phyloP scores from a whole-genome alignment of 2,888 invertebrate genomes.

The Thecophora atra region DNA sequence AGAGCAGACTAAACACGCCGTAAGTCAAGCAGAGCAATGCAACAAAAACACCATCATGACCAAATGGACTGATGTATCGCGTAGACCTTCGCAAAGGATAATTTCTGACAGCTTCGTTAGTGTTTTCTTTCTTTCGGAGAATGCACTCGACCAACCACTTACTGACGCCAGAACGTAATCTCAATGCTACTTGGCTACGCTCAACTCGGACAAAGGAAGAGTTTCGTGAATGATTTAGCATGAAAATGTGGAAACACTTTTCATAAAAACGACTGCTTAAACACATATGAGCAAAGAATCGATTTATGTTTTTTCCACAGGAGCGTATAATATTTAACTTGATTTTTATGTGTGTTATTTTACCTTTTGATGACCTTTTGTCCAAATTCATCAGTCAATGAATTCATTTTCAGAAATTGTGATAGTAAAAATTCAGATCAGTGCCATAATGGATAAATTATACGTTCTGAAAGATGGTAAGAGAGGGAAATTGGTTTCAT shows the following conservation, averaged over 20 bases:
- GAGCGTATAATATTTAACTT: background rate
- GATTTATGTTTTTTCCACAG: conserved; percentile 31
- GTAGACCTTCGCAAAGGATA: no score
- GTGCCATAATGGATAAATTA: no score
- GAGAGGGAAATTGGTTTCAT: no score
- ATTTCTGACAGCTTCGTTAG: no score
- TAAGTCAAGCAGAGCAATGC: background rate
- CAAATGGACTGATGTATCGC: background rate
- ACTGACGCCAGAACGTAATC: background rate
- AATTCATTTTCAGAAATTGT: no score
- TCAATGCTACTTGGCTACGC: background rate
- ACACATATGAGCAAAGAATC: conserved; percentile 54
- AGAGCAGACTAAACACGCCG: conserved; percentile 43
- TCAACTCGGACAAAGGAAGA: conserved; percentile 44
- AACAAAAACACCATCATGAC: conserved; percentile 9
- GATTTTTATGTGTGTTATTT: no score
- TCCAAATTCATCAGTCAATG: no score
- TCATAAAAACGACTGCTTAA: conserved; percentile 61
- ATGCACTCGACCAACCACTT: background rate
- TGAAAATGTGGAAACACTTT: conserved; percentile 60
- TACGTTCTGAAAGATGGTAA: no score
- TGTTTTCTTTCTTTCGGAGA: no score
- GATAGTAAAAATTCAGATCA: no score
- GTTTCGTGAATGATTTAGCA: conserved; percentile 66
- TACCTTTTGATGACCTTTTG: no score